Base-by-base conservation (phyloP, 2,888 invertebrate genomes). In the Pyrgus malvae region DNA sequence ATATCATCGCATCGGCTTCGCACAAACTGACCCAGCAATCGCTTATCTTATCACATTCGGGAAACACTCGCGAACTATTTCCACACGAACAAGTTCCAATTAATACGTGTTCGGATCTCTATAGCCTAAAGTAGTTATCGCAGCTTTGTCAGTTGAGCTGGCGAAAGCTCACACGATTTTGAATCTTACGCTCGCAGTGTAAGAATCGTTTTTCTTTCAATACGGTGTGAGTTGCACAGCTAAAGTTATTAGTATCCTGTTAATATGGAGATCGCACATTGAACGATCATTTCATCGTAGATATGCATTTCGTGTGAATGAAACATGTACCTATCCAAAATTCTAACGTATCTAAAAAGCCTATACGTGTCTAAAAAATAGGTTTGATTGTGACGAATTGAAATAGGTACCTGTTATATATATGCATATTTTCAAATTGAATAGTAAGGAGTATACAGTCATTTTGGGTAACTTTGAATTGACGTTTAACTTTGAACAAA, bases 251-350 rank as follows among this genome's bases (percentile, higher is more conserved):
- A 31, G 35, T 40, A 25, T n/a, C 44, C 40, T 35, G 50, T 48
- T 37, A 63, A 66, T 63, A 58, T 60, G 63, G 60, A 65, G 65
- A 67, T 66, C 59, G 62, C 42, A 64, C 59, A 61, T 62, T 58
- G 62, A 64, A 57, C 59, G 58, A 60, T 55, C 45, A 62, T 58
- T 62, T 58, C 62, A 56, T 62, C 58, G 64, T 61, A 55, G 56
- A 61, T 61, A 59, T 25, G 40, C 40, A 54, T 54, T 38, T 46
- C 40, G 7, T 16, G 25, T 7, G 35, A 35, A n/a, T 16, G 46
- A 46, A 12, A 48, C 9, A 19, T n/a, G n/a, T n/a, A n/a, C n/a
- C n/a, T n/a, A n/a, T n/a, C n/a, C n/a, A n/a, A n/a, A n/a, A n/a
- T n/a, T n/a, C n/a, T n/a, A n/a, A n/a, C n/a, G n/a, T n/a, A n/a